A percentile compares a stretch with the other conserved stretches of the same genome.
phyloP scores from a whole-genome alignment of 2,113 vertebrate genomes.

The Equus przewalskii region DNA sequence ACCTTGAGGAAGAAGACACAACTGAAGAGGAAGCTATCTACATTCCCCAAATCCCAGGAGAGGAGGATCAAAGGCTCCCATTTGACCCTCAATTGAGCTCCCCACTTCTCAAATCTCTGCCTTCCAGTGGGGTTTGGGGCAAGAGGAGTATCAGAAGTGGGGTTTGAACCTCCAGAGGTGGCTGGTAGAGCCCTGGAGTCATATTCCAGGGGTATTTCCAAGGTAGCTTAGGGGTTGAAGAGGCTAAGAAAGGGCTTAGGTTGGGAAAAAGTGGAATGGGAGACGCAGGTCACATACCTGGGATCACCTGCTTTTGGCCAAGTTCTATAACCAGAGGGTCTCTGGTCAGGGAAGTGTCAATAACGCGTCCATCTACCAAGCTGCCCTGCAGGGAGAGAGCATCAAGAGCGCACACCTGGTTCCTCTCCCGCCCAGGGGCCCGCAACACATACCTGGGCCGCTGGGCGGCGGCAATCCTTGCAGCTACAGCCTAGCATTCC shows the following conservation, averaged over 20 bases:
- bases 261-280: background rate
- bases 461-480: background rate
- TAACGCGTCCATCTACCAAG: slow-evolving; percentile 94
- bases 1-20: slow-evolving; percentile 87
- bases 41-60: slow-evolving; percentile 4
- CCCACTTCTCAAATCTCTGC: background rate
- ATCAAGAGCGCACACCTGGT: background rate
- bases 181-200: background rate
- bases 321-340: slow-evolving; percentile 96
- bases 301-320: slow-evolving; percentile 96
- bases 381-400: slow-evolving; percentile 89
- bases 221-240: background rate
- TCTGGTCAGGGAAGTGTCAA: slow-evolving; percentile 94
- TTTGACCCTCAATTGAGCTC: fast-evolving
- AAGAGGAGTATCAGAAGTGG: background rate
- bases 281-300: slow-evolving; percentile 87
- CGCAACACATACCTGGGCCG: background rate
- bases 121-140: background rate
- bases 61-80: background rate
- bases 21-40: slow-evolving; percentile 25
- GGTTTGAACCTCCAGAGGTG: background rate
- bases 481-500: background rate
- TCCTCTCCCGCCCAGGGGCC: background rate
- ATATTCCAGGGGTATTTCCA: background rate
- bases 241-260: background rate